phyloP scores from a whole-genome alignment of 2,888 invertebrate genomes.

The Melitaea athalia region DNA sequence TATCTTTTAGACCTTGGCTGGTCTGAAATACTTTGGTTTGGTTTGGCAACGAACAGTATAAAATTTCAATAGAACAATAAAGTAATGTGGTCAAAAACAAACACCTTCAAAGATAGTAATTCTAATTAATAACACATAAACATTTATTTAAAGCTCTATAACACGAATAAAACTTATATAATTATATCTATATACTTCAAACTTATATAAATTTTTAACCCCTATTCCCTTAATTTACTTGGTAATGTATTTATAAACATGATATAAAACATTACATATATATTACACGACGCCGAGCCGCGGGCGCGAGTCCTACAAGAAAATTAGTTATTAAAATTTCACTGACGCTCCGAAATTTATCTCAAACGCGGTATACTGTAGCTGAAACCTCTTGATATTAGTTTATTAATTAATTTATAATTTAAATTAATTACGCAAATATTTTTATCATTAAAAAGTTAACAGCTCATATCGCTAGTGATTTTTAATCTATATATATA shows the following conservation, averaged over 20 bases:
- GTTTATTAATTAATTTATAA: constrained; percentile 43
- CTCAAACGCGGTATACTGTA: constrained; percentile 60
- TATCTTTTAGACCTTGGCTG: too few species aligned
- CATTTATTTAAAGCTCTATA: too few species aligned
- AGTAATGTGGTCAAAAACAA: too few species aligned
- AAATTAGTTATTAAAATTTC: constrained; percentile 83
- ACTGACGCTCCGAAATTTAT: constrained; percentile 82
- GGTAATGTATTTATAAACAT: constrained; percentile 18
- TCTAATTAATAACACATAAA: too few species aligned
- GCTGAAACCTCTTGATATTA: constrained; percentile 51
- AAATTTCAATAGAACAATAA: too few species aligned
- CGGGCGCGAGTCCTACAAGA: constrained; percentile 73
- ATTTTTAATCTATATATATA: too few species aligned
- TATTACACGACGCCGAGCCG: constrained; percentile 52
- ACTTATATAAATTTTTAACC: not conserved
- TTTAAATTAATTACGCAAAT: not conserved
- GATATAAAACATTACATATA: constrained; percentile 13
- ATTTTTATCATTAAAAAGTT: too few species aligned
- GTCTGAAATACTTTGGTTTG: too few species aligned
- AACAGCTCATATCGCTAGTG: too few species aligned
- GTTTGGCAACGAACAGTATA: too few species aligned
- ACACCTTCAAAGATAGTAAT: too few species aligned
- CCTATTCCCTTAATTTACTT: constrained; percentile 10
- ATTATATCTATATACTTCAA: not conserved
- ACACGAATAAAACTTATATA: too few species aligned